These are phyloP conservation scores for Palythoa caribaeorum DNA, from an alignment of 92 coral and sea anemone genomes.

Conservation along the genomic window DNA sequence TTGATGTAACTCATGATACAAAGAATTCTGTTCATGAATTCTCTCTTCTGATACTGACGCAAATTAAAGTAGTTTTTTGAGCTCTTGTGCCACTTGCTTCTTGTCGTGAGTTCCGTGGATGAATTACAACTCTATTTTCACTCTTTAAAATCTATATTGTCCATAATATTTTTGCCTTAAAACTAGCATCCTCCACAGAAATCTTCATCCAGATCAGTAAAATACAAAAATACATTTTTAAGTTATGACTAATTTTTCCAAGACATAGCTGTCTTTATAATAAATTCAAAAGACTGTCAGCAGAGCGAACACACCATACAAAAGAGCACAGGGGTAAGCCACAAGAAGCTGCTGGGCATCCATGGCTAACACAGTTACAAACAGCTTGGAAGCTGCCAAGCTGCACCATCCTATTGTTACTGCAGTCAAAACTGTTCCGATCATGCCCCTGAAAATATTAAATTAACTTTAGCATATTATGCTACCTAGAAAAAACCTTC, in stretches of 20 bases:
- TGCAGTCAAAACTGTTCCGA: slow-evolving; percentile 89
- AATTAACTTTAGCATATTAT: background rate
- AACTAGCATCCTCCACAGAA: background rate
- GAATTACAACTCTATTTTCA: background rate
- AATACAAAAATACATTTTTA: background rate
- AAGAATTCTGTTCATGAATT: no score
- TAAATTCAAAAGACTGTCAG: slow-evolving; percentile 74
- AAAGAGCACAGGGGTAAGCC: slow-evolving; percentile 90
- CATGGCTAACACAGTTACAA: slow-evolving; percentile 91
- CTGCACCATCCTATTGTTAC: slow-evolving; percentile 93
- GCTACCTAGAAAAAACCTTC: no score
- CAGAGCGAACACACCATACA: slow-evolving; percentile 90
- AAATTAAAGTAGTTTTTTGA: no score
- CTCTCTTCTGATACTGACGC: no score
- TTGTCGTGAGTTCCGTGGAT: no score
- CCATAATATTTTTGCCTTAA: background rate
- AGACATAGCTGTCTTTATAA: background rate
- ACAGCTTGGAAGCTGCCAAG: slow-evolving; percentile 86
- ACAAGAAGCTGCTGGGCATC: slow-evolving; percentile 89
- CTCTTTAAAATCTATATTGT: background rate
- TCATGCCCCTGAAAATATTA: slow-evolving; percentile 70
- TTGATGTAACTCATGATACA: no score
- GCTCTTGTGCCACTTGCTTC: no score
- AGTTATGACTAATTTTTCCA: background rate
- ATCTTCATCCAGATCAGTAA: background rate